These are phyloP conservation scores for Syngnathus typhle DNA, from an alignment of 2,113 vertebrate genomes.

Conservation along the genomic window DNA sequence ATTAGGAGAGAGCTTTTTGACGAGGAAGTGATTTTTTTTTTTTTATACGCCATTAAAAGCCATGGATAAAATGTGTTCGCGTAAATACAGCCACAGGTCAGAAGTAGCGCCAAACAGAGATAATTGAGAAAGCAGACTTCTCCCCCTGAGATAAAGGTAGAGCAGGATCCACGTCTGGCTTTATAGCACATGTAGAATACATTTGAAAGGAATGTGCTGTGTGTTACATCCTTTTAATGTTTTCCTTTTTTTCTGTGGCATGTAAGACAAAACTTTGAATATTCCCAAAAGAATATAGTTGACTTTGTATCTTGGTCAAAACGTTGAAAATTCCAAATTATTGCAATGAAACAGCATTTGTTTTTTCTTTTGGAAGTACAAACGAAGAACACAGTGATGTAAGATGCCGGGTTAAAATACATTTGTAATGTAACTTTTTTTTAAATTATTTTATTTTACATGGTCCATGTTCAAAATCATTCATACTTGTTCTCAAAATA, in stretches of 20 bases:
- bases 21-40: constrained; percentile 65
- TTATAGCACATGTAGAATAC: constrained; percentile 3
- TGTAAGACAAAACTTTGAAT: not conserved
- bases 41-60: constrained; percentile 68
- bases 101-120: constrained; percentile 55
- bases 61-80: constrained; percentile 69
- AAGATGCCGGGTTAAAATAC: no score
- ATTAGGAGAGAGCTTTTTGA: constrained; percentile 65
- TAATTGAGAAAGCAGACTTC: constrained; percentile 58
- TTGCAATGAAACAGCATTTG: not conserved
- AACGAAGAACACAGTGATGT: no score
- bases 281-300: not conserved
- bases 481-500: no score
- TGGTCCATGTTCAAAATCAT: no score
- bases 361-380: no score
- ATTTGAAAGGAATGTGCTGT: constrained; percentile 8
- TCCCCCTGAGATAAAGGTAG: constrained; percentile 44
- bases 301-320: not conserved
- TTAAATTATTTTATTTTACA: no score
- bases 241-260: not conserved
- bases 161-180: constrained; percentile 49
- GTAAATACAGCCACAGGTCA: constrained; percentile 71
- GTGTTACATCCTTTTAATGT: not conserved
- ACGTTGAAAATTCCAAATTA: not conserved
- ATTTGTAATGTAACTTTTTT: no score